Conservation (phyloP, 2,888 invertebrate species). For the Anticlea derivata region DNA sequence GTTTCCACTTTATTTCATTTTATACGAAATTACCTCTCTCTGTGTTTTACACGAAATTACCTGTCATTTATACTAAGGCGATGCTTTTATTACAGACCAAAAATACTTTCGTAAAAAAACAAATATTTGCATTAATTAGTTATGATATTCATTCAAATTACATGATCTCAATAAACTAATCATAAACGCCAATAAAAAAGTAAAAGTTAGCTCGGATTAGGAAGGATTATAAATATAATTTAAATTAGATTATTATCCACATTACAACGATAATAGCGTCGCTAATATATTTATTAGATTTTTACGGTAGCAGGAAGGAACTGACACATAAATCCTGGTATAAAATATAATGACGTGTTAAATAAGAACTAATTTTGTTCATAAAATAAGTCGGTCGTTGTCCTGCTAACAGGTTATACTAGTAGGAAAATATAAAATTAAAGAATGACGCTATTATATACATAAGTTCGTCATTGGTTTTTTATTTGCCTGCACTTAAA, state of each 20-base stretch:
- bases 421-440: too few relatives aligned
- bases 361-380: constrained; percentile 10
- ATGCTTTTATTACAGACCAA: too few relatives aligned
- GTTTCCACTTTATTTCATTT: too few relatives aligned
- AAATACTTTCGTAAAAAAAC: too few relatives aligned
- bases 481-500: too few relatives aligned
- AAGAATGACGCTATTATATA: too few relatives aligned
- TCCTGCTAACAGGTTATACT: constrained; percentile 3
- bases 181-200: constrained; percentile 4
- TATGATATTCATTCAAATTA: too few relatives aligned
- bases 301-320: constrained; percentile 33
- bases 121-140: too few relatives aligned
- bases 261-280: constrained; percentile 15
- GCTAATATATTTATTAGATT: constrained; percentile 23
- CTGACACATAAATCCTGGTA: constrained; percentile 22
- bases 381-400: constrained; percentile 7
- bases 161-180: too few relatives aligned
- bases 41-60: too few relatives aligned
- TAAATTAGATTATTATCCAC: constrained; percentile 19
- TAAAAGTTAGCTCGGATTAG: constrained; percentile 4
- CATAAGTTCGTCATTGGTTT: not conserved
- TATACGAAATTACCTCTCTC: too few relatives aligned
- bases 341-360: constrained; percentile 13
- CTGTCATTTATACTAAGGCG: too few relatives aligned
- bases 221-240: constrained; percentile 12